Evolutionary conservation across 2,888 invertebrate species (phyloP).

Genomic region (Hirtodrosophila histrioides): DNA sequence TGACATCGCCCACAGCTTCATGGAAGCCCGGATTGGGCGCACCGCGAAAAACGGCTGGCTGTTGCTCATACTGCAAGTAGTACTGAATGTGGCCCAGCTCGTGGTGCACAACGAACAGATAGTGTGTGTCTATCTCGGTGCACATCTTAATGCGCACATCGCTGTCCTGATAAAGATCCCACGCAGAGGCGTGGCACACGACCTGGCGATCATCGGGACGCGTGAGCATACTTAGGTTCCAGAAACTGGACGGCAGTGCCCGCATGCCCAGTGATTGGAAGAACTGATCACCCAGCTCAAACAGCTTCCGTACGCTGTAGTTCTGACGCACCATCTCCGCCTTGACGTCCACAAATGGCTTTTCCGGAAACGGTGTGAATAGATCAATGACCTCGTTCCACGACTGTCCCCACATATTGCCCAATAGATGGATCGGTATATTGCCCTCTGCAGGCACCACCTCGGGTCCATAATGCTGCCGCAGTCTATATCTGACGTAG

Average conservation of each 20-base stretch:
- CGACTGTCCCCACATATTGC: constrained; percentile 93
- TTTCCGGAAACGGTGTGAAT: constrained; percentile 90
- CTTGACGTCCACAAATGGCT: constrained; percentile 89
- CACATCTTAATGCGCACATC: constrained; percentile 91
- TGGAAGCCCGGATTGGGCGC: constrained; percentile 88
- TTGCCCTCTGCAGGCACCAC: constrained; percentile 88
- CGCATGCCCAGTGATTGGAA: constrained; percentile 92
- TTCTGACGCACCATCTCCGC: constrained; percentile 89
- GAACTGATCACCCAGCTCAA: constrained; percentile 92
- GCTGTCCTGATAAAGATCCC: constrained; percentile 92
- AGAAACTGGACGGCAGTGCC: constrained; percentile 90
- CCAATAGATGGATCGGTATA: constrained; percentile 91
- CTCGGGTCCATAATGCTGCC: constrained; percentile 89
- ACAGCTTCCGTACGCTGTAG: constrained; percentile 91
- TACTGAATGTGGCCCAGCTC: constrained; percentile 90
- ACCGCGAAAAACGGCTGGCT: constrained; percentile 86
- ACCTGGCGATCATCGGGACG: constrained; percentile 90
- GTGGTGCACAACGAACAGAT: constrained; percentile 87
- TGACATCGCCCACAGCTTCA: constrained; percentile 90
- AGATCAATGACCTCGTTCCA: constrained; percentile 87
- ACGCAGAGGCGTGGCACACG: constrained; percentile 94
- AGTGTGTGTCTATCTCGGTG: constrained; percentile 86
- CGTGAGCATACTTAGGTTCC: constrained; percentile 92
- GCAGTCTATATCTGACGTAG: constrained; percentile 90
- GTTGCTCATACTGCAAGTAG: constrained; percentile 87